A percentile compares a stretch with the other conserved stretches of the same genome.
These are phyloP conservation scores for Phyto melanocephala DNA, from an alignment of 2,888 invertebrate species.

Conservation along the genomic window DNA sequence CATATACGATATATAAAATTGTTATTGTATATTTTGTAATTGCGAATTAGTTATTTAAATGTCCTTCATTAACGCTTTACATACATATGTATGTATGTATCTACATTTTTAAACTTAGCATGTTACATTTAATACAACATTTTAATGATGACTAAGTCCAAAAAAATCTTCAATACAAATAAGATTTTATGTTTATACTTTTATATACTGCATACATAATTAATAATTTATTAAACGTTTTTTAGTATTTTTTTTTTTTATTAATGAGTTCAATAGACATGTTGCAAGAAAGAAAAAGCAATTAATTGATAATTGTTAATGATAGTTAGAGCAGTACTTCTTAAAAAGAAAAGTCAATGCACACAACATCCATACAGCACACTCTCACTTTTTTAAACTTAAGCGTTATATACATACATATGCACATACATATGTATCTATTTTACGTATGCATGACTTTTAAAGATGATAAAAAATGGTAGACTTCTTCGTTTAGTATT, in stretches of 20 bases:
- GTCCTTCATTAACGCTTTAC: slow-evolving; percentile 37
- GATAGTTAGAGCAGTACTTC: background rate
- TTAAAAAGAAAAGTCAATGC: slow-evolving; percentile 38
- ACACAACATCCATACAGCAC: slow-evolving; percentile 22
- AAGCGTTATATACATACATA: too few species aligned
- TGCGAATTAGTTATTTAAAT: slow-evolving; percentile 29
- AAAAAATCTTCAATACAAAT: background rate
- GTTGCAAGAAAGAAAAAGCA: background rate
- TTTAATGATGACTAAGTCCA: slow-evolving; percentile 14
- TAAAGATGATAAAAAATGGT: background rate
- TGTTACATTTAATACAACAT: background rate
- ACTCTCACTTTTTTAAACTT: slow-evolving; percentile 55
- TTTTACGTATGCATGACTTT: slow-evolving; percentile 31
- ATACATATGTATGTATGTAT: background rate
- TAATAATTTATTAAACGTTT: background rate
- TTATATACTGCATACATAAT: background rate
- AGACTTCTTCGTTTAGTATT: background rate
- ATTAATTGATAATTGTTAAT: background rate
- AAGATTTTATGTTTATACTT: background rate
- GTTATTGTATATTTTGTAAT: background rate
- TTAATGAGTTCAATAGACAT: slow-evolving; percentile 8
- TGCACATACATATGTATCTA: too few species aligned
- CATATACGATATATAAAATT: too few species aligned
- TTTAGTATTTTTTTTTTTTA: background rate
- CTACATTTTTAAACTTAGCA: background rate